Conservation (phyloP, 2,113 vertebrate species). For the Opisthocomus hoazin region DNA sequence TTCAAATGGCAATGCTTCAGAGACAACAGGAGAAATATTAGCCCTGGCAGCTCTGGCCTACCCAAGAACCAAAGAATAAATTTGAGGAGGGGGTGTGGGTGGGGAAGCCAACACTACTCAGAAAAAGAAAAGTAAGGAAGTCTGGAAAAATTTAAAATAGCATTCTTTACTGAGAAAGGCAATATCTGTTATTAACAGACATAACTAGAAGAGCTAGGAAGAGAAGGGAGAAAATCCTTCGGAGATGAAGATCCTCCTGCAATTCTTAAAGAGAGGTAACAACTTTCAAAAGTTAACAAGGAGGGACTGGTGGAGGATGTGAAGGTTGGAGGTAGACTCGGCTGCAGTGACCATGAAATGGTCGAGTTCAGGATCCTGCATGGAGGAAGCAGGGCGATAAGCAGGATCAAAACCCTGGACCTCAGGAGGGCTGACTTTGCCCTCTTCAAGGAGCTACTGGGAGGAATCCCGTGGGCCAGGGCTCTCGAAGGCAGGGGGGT, state of each 20-base stretch:
- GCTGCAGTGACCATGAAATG: no score
- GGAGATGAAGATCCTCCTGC: neutral
- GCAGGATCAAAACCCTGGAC: no score
- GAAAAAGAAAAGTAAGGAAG: neutral
- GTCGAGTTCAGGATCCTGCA: no score
- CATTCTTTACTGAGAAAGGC: neutral
- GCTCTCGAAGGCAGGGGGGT: no score
- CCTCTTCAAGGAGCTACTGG: no score
- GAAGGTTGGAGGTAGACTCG: no score
- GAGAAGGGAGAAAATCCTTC: neutral
- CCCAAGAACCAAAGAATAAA: neutral
- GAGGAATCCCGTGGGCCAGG: no score
- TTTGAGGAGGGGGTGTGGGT: neutral
- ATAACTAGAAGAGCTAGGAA: neutral
- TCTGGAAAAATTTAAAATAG: neutral
- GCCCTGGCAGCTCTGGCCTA: neutral
- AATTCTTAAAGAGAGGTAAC: neutral
- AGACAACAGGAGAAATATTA: neutral
- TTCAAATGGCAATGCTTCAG: conserved; percentile 43
- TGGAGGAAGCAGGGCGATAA: no score
- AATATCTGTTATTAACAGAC: neutral
- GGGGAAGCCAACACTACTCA: neutral
- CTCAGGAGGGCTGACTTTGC: no score
- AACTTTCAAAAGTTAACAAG: no score
- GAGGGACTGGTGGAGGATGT: no score